These are phyloP conservation scores for Cyanocitta stelleri DNA, from an alignment of 2,113 vertebrate species.

Conservation along the genomic window DNA sequence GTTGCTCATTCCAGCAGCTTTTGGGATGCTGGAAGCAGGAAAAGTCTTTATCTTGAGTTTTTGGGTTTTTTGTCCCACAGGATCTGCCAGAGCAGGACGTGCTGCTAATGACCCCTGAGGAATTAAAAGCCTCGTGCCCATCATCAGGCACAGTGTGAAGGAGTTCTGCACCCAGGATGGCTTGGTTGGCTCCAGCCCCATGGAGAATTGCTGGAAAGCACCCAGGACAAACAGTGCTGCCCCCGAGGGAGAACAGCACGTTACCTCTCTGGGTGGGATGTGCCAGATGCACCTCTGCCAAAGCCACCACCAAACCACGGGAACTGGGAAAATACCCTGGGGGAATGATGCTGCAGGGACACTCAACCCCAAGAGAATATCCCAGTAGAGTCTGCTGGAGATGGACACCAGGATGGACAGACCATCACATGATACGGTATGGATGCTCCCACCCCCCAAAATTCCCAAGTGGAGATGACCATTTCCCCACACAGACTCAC, in stretches of 20 bases:
- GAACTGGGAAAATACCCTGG: not conserved
- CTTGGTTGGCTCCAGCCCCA: not conserved
- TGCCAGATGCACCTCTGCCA: not conserved
- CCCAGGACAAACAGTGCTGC: constrained; percentile 33
- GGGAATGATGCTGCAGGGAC: not conserved
- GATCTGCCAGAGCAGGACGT: rapidly evolving
- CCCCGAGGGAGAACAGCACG: not conserved
- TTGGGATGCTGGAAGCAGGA: not conserved
- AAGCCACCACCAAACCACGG: not conserved
- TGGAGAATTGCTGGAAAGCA: not conserved
- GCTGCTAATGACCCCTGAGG: not conserved
- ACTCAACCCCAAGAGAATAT: not conserved
- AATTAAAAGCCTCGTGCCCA: not conserved
- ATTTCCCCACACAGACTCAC: not conserved
- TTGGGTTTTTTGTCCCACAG: not conserved
- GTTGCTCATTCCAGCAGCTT: not conserved
- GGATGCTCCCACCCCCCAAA: not conserved
- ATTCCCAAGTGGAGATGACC: not conserved
- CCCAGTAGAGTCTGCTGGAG: not conserved
- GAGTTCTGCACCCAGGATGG: not conserved
- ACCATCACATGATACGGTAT: rapidly evolving
- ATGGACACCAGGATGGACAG: not conserved
- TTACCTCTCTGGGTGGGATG: not conserved
- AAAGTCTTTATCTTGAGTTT: not conserved
- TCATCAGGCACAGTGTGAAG: not conserved